Evolutionary conservation across 1,140 invertebrate species (phyloP).

Genomic region (Acromyrmex charruanus): DNA sequence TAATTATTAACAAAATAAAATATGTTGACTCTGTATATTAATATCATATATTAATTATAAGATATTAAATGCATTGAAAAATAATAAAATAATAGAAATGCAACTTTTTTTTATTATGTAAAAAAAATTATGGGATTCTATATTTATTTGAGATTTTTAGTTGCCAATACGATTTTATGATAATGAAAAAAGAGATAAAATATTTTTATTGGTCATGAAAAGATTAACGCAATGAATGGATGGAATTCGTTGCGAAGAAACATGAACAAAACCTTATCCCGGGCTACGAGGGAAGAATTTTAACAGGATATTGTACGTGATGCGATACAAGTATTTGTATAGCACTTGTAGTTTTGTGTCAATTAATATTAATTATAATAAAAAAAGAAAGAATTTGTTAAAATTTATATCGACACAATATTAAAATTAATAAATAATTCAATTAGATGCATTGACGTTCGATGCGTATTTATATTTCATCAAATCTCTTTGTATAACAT

Average conservation of each 20-base stretch:
- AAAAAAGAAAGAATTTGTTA: background rate
- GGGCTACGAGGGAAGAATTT: background rate
- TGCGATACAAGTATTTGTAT: background rate
- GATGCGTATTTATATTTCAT: background rate
- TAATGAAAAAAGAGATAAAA: background rate
- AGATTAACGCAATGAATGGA: background rate
- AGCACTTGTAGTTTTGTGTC: background rate
- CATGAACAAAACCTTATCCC: constrained; percentile 21
- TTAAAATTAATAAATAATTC: background rate
- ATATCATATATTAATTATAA: background rate
- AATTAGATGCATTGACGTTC: background rate
- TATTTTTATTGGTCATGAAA: constrained; percentile 19
- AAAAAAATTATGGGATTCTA: background rate
- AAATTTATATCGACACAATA: background rate
- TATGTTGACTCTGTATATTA: background rate
- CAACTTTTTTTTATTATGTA: background rate
- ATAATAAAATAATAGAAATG: background rate
- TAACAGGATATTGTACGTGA: constrained; percentile 17
- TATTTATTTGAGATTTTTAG: background rate
- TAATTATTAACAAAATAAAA: background rate
- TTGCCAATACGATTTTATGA: background rate
- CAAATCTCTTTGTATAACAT: background rate
- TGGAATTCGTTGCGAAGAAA: constrained; percentile 1
- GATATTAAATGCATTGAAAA: background rate
- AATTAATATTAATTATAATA: background rate